These are phyloP conservation scores for Phallusia fumigata DNA, from an alignment of 23 tunicate species.

Conservation along the genomic window DNA sequence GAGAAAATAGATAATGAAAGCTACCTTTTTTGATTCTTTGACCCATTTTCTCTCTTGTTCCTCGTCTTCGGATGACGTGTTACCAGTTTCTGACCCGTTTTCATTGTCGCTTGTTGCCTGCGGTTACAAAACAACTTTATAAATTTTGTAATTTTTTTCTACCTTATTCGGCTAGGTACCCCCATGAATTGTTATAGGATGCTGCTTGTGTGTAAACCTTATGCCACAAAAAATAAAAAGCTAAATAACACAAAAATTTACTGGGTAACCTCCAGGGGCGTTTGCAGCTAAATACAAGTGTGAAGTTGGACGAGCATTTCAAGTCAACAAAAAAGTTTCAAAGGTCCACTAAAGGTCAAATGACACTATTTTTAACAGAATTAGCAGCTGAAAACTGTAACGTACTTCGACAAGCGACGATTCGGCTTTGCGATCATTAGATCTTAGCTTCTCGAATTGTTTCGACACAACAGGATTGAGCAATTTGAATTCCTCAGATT, in stretches of 20 bases:
- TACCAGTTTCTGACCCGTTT: background rate
- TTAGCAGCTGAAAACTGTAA: background rate
- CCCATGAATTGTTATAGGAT: too few species aligned
- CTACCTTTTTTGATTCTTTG: conserved; percentile 27
- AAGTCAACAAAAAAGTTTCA: too few species aligned
- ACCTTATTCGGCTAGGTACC: too few species aligned
- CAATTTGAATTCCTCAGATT: conserved; percentile 69
- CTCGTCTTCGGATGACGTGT: conserved; percentile 33
- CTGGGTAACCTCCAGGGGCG: too few species aligned
- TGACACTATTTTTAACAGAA: too few species aligned
- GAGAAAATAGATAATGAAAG: background rate
- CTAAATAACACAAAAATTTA: too few species aligned
- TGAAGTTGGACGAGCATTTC: too few species aligned
- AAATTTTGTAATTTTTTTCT: too few species aligned
- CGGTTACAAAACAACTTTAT: background rate
- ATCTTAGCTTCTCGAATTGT: conserved; percentile 47
- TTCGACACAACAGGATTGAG: conserved; percentile 69
- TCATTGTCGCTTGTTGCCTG: conserved; percentile 16
- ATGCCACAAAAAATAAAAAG: too few species aligned
- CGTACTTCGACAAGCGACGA: background rate
- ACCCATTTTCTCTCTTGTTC: conserved; percentile 33
- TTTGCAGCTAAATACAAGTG: too few species aligned
- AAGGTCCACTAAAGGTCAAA: too few species aligned
- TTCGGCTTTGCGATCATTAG: conserved; percentile 22
- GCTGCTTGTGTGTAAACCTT: too few species aligned